These are phyloP conservation scores for Perizoma affinitatum DNA, from an alignment of 2,888 invertebrate genomes.

Conservation along the genomic window DNA sequence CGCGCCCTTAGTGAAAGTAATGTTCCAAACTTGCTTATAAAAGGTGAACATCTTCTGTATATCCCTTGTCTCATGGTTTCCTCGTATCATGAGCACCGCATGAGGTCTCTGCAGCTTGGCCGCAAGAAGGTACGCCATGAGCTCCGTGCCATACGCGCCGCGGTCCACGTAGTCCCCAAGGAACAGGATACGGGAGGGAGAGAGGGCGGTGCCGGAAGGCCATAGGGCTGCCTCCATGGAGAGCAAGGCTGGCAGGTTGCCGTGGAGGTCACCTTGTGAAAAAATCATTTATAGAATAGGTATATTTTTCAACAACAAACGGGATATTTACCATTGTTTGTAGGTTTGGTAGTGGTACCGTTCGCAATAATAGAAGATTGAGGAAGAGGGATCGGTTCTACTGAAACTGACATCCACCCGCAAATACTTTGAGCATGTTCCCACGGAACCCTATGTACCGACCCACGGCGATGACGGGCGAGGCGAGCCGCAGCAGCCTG, in stretches of 20 bases:
- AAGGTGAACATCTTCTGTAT: slow-evolving; percentile 91
- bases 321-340: too few species aligned
- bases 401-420: too few species aligned
- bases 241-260: slow-evolving; percentile 87
- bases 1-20: too few species aligned
- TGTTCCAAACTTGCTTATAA: slow-evolving; percentile 71
- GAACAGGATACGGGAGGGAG: slow-evolving; percentile 87
- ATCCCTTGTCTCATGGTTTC: slow-evolving; percentile 90
- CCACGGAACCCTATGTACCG: background rate
- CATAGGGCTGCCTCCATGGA: slow-evolving; percentile 88
- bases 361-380: too few species aligned
- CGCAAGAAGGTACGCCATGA: slow-evolving; percentile 87
- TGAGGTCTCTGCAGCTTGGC: slow-evolving; percentile 87
- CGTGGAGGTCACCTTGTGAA: slow-evolving; percentile 88
- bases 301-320: background rate
- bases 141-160: slow-evolving; percentile 87
- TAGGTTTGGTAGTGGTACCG: too few species aligned
- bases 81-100: slow-evolving; percentile 86
- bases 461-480: slow-evolving; percentile 69
- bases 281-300: background rate
- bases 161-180: slow-evolving; percentile 92
- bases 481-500: slow-evolving; percentile 54
- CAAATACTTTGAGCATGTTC: too few species aligned
- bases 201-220: slow-evolving; percentile 86
- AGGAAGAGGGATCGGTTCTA: too few species aligned